Base-by-base conservation (phyloP, 2,113 vertebrate genomes). In the Cololabis saira region DNA sequence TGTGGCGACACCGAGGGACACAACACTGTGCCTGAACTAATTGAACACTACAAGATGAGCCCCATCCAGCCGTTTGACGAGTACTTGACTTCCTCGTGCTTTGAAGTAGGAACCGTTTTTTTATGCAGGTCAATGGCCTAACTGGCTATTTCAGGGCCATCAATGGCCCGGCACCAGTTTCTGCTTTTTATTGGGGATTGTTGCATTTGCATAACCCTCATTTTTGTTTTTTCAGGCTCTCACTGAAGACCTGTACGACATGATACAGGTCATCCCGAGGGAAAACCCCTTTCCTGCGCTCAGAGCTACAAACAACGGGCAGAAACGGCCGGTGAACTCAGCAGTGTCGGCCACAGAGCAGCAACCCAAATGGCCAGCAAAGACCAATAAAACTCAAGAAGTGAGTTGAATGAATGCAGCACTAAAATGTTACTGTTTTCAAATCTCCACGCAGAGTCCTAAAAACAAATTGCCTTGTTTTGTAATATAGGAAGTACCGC, bases 1-100 rank as follows among this genome's bases (percentile, higher is more conserved):
- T 88, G 89, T 0, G 95, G 95, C 8, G 94, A 95, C 79, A 88
- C 60, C 0, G 75, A 68, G 41, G 87, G 68, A 16, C 94, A 95
- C 0, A 0, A 76, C 37, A 92, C 89, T 0, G 74, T 96, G n/a
- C 81, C 89, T 0, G 90, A 89, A 30, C 86, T 97, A 0, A 90
- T 96, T 24, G 64, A 76, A 21, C 87, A 94, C 81, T 96, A 95
- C 80, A 93, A 90, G 76, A 81, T 55, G 0, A 91, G 67, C 1
- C 80, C 92, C 27, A 86, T 96, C 0, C 83, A 95, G 69, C 95
- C 95, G 0, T 97, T 94, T 15, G 92, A 93, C 73, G 95, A 96
- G 79, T 95, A 88, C 22, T 89, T 97, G 74, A 92, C 93, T 1
- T 62, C 71, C 2, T 84, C 93, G 1, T 94, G 90, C 42, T 87